A percentile compares a stretch with the other conserved stretches of the same genome.
Conservation (phyloP, 2,888 invertebrate species). For the Drosophila sordidula region DNA sequence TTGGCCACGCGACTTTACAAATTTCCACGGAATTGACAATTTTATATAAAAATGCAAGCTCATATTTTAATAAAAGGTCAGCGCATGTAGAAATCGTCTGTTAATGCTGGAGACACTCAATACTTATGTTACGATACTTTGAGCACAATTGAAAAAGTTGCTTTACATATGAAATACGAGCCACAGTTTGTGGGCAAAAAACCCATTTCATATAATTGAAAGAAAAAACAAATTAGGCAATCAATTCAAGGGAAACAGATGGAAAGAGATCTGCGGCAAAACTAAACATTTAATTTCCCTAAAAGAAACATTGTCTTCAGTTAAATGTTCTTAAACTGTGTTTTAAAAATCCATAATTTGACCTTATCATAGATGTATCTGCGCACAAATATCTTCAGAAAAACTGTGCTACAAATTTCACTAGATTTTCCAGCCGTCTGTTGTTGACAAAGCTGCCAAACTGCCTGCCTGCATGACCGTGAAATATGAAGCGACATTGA, state of each 20-base stretch:
- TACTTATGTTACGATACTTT: slow-evolving; percentile 3
- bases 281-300: not conserved
- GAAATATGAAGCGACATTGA: slow-evolving; percentile 58
- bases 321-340: too few species aligned
- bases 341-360: too few species aligned
- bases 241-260: not conserved
- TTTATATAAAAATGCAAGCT: slow-evolving; percentile 21
- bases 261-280: not conserved
- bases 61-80: slow-evolving; percentile 15
- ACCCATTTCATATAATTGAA: not conserved
- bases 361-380: too few species aligned
- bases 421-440: slow-evolving; percentile 38
- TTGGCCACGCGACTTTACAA: slow-evolving; percentile 42
- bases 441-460: slow-evolving; percentile 56
- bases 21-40: slow-evolving; percentile 36
- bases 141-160: not conserved
- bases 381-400: too few species aligned
- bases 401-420: slow-evolving; percentile 10
- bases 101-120: slow-evolving; percentile 3
- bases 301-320: too few species aligned
- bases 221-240: slow-evolving; percentile 5
- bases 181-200: not conserved
- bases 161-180: slow-evolving; percentile 21
- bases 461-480: slow-evolving; percentile 22
- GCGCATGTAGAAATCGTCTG: slow-evolving; percentile 8